Conservation (phyloP, 2,888 invertebrate species). For the Branchinecta sandiegonensis region DNA sequence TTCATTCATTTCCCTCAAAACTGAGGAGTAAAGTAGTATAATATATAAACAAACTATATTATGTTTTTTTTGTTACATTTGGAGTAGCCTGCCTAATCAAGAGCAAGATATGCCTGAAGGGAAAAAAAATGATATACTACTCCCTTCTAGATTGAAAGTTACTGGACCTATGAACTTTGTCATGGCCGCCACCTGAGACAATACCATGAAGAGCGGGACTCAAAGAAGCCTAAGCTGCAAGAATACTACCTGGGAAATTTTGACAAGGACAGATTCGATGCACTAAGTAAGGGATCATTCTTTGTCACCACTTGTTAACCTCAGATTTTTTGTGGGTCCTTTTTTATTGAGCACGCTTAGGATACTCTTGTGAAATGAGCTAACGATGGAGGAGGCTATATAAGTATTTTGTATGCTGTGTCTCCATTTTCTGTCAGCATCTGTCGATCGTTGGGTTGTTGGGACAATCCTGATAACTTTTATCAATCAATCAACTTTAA, state of each 20-base stretch:
- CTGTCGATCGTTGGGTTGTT: too few species aligned
- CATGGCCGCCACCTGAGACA: conserved; percentile 82
- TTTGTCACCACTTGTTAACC: not conserved
- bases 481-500: too few species aligned
- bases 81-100: too few species aligned
- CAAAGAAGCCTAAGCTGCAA: conserved; percentile 63
- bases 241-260: conserved; percentile 72
- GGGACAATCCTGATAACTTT: too few species aligned
- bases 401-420: too few species aligned
- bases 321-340: too few species aligned
- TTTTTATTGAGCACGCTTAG: too few species aligned
- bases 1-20: not conserved
- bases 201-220: conserved; percentile 88
- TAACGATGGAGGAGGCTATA: too few species aligned
- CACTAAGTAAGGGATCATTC: conserved; percentile 32
- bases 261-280: conserved; percentile 49
- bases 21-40: not conserved
- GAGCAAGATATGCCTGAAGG: too few species aligned
- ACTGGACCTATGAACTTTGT: conserved; percentile 94
- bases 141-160: conserved; percentile 53
- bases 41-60: conserved; percentile 16
- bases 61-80: conserved; percentile 15
- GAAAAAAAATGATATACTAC: not conserved
- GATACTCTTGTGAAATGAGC: too few species aligned
- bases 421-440: too few species aligned